Base-by-base conservation (phyloP, 2,113 vertebrate genomes). In the Erinaceus europaeus region DNA sequence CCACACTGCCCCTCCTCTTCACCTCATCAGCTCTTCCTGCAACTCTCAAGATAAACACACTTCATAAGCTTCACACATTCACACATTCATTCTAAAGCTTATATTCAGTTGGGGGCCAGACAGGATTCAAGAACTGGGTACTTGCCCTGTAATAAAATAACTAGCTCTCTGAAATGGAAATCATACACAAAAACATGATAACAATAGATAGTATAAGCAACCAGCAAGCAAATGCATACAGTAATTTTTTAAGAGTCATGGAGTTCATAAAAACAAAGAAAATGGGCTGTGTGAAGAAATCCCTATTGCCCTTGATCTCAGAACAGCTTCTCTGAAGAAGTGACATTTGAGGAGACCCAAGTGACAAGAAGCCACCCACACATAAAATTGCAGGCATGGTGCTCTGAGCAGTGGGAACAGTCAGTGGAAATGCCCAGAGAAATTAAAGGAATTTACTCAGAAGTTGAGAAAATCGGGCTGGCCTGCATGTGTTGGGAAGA, bases 401-500 rank as follows among this genome's bases (percentile, higher is more conserved):
- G 46, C n/a, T 59, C 52, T 38, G 7, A 27, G 46, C 23, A 38
- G 61, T 25, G 23, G 50, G 25, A 29, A 32, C 7, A 27, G 65
- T 61, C 76, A 17, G 9, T 14, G 29, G 29, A 44, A 50, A 50
- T 32, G 65, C 20, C 25, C 21, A 25, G 55, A 57, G 44, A 17
- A 71, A 13, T n/a, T 32, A 46, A 55, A 83, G 40, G 48, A 12
- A 44, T 44, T 18, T 4, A 36, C 42, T 7, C 1, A 1, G 20
- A 67, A 64, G 50, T 4, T 3, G 34, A 27, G 14, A 18, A 17
- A 1, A 21, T 10, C 42, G 5, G 2, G 27, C 27, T 34, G 29
- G 64, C 80, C 55, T 18, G 57, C 27, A 9, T 2, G 0, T 10
- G 0, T 1, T 6, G 48, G 23, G 27, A 17, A 25, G 34, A 23